Evolutionary conservation across 2,113 vertebrate genomes (phyloP), one percentile per base, ranked within the genome.

Genomic region (Odocoileus hemionus): DNA sequence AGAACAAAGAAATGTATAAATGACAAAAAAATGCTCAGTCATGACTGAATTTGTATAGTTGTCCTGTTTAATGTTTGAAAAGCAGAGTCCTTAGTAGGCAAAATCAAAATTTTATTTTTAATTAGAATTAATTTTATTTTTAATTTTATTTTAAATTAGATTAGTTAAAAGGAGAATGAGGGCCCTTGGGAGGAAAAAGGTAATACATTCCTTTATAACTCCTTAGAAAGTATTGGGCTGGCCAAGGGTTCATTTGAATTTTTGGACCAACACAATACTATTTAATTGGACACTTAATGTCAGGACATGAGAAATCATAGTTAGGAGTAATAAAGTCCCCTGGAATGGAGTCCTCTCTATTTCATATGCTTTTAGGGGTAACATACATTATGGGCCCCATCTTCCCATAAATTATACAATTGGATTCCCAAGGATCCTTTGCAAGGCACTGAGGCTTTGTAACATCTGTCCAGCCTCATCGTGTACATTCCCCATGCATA

Each of bases 361-460:
- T 70, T 91, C 14, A 26, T n/a, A 4, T 25, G 10, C 7, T 93
- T 30, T 16, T 33, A 80, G 45, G 28, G 45, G 78, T 26, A 89
- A 36, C 6, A 54, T 13, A n/a, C 1, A 45, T 36, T 3, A 12
- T 17, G 5, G 58, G 14, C 12, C 26, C 15, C 15, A 17, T 82
- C 6, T 80, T 16, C 16, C 0, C 2, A 1, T 21, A 47, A 39
- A 3, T 45, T 50, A 26, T 23, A 64, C 1, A 16, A 3, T 1
- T 21, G 52, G 47, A 7, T 43, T 25, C 43, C 84, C 52, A 91
- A 10, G 14, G 7, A 70, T 3, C 23, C 45, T 36, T 15, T 39
- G 11, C 1, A 74, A 86, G 9, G 30, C 0, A 7, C 2, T 13
- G 1, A 94, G 23, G 43, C 3, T 86, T 12, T 57, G 5, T 13